Evolutionary conservation across 2,797 vertebrate species (phyloP), one percentile per base, ranked within the genome.

Genomic region (Myripristis jacobus): DNA sequence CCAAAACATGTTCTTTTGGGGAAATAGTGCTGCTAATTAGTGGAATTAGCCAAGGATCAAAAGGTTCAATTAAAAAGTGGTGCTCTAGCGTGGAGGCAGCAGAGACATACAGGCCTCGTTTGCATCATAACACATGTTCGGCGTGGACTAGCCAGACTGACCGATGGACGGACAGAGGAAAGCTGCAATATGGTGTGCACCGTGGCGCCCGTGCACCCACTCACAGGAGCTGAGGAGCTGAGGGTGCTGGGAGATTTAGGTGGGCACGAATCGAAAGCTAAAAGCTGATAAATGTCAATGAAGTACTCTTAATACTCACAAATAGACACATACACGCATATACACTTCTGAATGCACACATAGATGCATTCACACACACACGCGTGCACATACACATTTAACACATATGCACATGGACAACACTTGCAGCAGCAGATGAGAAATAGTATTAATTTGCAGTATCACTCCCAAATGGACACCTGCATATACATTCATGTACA

Each of bases 1-100:
- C 58, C 38, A 46, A 69, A 63, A 84, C 84, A 78, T 68, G 83
- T 80, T 88, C 88, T 87, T 83, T 63, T 67, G 85, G 85, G 83
- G 80, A 88, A 88, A 79, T 86, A 76, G 81, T 60, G 70, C 66
- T 51, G 86, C 89, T 91, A 92, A 92, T 92, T 92, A 93, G 89
- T 75, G 77, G 90, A 92, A 92, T 92, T 91, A 93, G 88, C 90
- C 82, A 84, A 89, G 92, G 90, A 93, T 92, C 92, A 92, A 90
- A 92, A 89, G 87, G 86, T 91, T 88, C 92, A 91, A 91, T 93
- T 92, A 92, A 90, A 91, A 89, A 86, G 82, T 81, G 81, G 76
- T 79, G 85, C 78, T 75, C 75, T 50, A 66, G 83, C 56, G 53
- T 38, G 46, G 73, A 82, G 81, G 80, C 80, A 74, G 65, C 10